Evolutionary conservation across 2,113 vertebrate species (phyloP), one percentile per base, ranked within the genome.

Genomic region (Oceanodroma tethys): DNA sequence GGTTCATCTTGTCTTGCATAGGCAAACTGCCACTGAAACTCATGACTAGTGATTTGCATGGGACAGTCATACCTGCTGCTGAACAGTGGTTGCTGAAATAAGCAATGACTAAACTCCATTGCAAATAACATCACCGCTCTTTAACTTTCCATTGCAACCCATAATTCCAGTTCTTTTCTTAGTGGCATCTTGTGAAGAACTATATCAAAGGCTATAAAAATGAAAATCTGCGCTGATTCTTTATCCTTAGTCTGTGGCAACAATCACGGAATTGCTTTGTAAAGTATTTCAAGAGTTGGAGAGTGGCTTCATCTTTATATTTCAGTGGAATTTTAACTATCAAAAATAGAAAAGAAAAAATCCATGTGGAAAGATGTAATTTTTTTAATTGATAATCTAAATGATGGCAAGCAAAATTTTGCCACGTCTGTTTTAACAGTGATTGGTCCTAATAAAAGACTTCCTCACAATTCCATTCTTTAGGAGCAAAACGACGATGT

Each of bases 41-140:
- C 50, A 34, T 84, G 86, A 71, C 59, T 72, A 20, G 56, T 92
- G 82, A 78, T 78, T 92, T 97, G 47, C 56, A 43, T n/a, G 76
- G 48, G 36, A 47, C 87, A 90, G 81, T 93, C 93, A 80, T 52
- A 80, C 71, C 50, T 93, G 90, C 71, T 4, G 4, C 85, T 92
- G 63, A 86, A 21, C 52, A 48, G 72, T 8, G 60, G n/a, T 60
- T 90, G 95, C 66, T 96, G 85, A 81, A 88, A 66, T 50, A 87
- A 86, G 82, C 90, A 91, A 43, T 63, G 19, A 87, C 75, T 90
- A 45, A 91, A 80, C 34, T 76, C 34, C 45, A 53, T 67, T 72
- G 58, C 62, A 88, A 65, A 60, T 32, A 86, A 45, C 75, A 68
- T 63, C 55, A 15, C 14, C 74, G 50, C 16, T 70, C 62, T 84